Evolutionary conservation across 2,888 invertebrate genomes (phyloP).

Genomic region (Iselma pallidipennis): DNA sequence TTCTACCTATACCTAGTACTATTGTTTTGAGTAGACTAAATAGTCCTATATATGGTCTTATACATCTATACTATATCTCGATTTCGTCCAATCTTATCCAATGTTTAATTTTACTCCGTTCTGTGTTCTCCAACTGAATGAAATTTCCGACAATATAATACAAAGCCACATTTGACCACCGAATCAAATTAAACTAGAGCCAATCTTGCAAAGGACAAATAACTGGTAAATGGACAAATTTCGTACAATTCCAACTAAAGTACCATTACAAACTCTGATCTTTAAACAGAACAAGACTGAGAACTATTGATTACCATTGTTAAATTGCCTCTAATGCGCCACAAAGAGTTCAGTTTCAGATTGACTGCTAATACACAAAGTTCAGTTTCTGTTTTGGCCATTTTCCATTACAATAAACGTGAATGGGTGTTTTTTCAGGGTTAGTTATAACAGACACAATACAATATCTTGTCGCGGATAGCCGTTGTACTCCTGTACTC

Average conservation of each 20-base stretch:
- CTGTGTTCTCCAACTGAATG: neutral
- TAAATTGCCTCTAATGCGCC: too few species aligned
- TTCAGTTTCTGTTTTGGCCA: too few species aligned
- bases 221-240: neutral
- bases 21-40: constrained; percentile 6
- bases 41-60: neutral
- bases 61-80: neutral
- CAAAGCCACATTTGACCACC: neutral
- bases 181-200: neutral
- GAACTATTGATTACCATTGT: too few species aligned
- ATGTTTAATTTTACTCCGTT: constrained; percentile 19
- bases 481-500: too few species aligned
- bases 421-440: too few species aligned
- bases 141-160: neutral
- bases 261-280: too few species aligned
- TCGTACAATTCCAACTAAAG: neutral
- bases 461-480: too few species aligned
- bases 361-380: too few species aligned
- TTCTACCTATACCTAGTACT: constrained; percentile 11
- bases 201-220: neutral
- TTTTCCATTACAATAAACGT: too few species aligned
- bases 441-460: too few species aligned
- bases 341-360: too few species aligned
- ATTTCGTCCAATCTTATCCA: constrained; percentile 4
- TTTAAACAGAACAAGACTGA: too few species aligned